Evolutionary conservation across 2,888 invertebrate species (phyloP), one percentile per base, ranked within the genome.

Genomic region (Hydriomena furcata): DNA sequence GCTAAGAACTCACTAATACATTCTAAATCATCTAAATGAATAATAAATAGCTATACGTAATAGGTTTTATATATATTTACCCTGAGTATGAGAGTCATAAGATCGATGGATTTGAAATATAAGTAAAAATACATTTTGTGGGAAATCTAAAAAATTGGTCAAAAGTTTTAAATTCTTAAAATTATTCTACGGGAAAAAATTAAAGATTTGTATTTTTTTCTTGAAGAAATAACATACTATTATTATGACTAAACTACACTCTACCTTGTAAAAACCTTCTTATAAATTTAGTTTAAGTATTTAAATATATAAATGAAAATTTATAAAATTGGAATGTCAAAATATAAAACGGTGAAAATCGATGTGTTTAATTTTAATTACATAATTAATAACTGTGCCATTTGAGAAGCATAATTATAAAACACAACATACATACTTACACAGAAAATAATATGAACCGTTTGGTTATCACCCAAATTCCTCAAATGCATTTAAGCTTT

Each of bases 241-340:
- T 63, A 66, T 79, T 83, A 84, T 73, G 64, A 73, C 88, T 89
- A 88, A 71, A 63, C 87, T 88, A 87, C 85, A 76, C 76, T 83
- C 90, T 91, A 91, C 90, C 90, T 91, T 90, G 90, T 91, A 89
- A 90, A 86, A 89, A 91, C 90, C 90, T 89, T 89, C 75, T 88
- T 79, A 82, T 79, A 84, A 85, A 85, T 84, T 80, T 79, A 79
- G 79, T 82, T 84, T 82, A 76, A n/a, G n/a, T n/a, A n/a, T 49
- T 53, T 51, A 56, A 55, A 61, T 63, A 67, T 65, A 60, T 60
- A 61, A 70, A 65, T 60, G 58, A 66, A 71, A 64, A 56, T 58
- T 61, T 62, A 60, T 49, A 58, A 61, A 67, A 53, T 40, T 52
- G 49, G 52, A 53, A 52, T 44, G 31, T 38, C 23, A 57, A 58